Evolutionary conservation across 2,888 invertebrate genomes (phyloP), one percentile per base, ranked within the genome.

Genomic region (Mactromeris polynyma): DNA sequence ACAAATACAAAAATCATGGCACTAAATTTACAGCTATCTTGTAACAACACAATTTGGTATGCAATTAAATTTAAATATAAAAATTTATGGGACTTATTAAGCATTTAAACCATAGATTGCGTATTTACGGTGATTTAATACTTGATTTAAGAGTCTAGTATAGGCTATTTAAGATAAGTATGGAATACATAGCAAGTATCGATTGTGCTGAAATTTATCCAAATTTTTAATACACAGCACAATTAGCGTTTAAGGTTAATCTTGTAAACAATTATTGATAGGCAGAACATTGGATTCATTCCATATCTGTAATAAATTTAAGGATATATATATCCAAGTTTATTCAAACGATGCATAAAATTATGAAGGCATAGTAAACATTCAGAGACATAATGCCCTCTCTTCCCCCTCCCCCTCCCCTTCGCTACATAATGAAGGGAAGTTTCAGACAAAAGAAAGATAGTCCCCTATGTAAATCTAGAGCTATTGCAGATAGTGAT

Each of bases 301-400:
- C 81, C 81, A 81, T 81, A 58, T 81, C 51, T 26, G 58, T 17
- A 36, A 38, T 77, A 33, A 69, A 31, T 69, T 19, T 51, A 80
- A 51, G 46, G 46, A 81, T 26, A n/a, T n/a, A 51, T 4, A 4
- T 19, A 51, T 2, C 51, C 19, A 19, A 51, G 26, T 69, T 69
- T 26, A 33, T n/a, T 19, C 31, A 26, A 33, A 77, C 17, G 9
- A 26, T 77, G 19, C 7, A 36, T 33, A n/a, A 36, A n/a, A 21
- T 77, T 77, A 6, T 33, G 19, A 11, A 77, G 38, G 9, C 33
- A 77, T 36, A 69, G 69, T 33, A 77, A 77, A n/a, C 33, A 77
- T n/a, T n/a, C n/a, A n/a, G n/a, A n/a, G n/a, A n/a, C n/a, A n/a
- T n/a, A n/a, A n/a, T n/a, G n/a, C n/a, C n/a, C n/a, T n/a, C n/a